Evolutionary conservation across 2,113 vertebrate species (phyloP), one percentile per base, ranked within the genome.

Genomic region (Tetrax tetrax): DNA sequence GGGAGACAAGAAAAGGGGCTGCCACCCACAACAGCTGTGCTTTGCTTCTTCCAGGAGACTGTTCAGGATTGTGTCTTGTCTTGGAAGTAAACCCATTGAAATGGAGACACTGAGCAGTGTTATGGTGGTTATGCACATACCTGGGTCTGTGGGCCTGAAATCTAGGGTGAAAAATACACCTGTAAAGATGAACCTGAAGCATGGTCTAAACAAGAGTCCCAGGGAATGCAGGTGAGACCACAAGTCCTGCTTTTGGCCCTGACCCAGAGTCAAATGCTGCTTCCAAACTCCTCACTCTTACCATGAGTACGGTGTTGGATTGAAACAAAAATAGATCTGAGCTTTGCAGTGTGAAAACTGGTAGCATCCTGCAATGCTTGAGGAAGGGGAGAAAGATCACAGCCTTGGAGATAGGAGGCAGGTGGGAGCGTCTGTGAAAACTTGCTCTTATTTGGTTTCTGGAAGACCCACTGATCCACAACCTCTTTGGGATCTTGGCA

Each of bases 351-450:
- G 5, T 59, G 47, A 75, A 81, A 83, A 63, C 7, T 43, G 22
- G 37, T 53, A 51, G 17, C 9, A 47, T 68, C 61, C 24, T 68
- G 3, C 13, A 31, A 21, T 23, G 14, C 31, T 37, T 48, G 14
- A 48, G 17, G 22, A 45, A 7, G 4, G 8, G 21, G 4, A 54
- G 54, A 41, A 78, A 7, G 35, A 53, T 7, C 14, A 2, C 12
- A 80, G 29, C 9, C 14, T 35, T 65, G 17, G 71, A 43, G 38
- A n/a, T 19, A 60, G 24, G 6, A 65, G 17, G 12, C 38, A 56
- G 47, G 7, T 1, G 2, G 11, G 12, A 24, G 1, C 56, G 10
- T 66, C 7, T 4, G 2, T 60, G 22, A 21, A 54, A 24, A 12
- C 18, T 64, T 64, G 47, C 9, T 71, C 6, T 31, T 27, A 17